A percentile compares a stretch with the other conserved stretches of the same genome.
Evolutionary conservation across 2,113 vertebrate species (phyloP).

Genomic region (Sclerurus mexicanus): DNA sequence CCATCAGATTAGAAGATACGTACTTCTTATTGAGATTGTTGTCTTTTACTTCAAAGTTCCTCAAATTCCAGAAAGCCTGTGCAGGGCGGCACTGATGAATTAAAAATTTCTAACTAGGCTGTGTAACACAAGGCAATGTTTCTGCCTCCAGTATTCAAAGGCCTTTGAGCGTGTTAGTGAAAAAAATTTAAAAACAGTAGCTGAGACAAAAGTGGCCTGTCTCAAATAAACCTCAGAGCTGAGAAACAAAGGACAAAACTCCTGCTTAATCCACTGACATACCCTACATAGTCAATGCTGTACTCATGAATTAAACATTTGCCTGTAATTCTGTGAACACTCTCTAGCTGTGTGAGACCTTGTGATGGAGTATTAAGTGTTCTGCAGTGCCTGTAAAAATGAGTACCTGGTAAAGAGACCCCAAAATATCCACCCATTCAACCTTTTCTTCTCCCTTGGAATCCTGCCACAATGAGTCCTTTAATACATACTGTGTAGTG

Average conservation of each 20-base stretch:
- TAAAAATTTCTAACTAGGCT: not conserved
- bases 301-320: constrained; percentile 35
- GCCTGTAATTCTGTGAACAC: not conserved
- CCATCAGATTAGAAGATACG: not conserved
- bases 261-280: not conserved
- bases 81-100: not conserved
- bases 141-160: not conserved
- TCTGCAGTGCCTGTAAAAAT: not conserved
- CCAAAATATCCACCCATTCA: not conserved
- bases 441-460: not conserved
- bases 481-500: not conserved
- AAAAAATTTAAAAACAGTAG: not conserved
- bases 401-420: not conserved
- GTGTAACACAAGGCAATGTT: not conserved
- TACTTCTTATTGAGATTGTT: not conserved
- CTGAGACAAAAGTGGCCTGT: not conserved
- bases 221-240: not conserved
- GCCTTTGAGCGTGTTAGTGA: not conserved
- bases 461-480: not conserved
- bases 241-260: constrained; percentile 4
- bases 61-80: not conserved
- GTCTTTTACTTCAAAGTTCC: not conserved
- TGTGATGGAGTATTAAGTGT: not conserved
- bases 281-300: not conserved
- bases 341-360: not conserved